Conservation (phyloP, 2,888 invertebrate species). For the Dasypogon diadema region DNA sequence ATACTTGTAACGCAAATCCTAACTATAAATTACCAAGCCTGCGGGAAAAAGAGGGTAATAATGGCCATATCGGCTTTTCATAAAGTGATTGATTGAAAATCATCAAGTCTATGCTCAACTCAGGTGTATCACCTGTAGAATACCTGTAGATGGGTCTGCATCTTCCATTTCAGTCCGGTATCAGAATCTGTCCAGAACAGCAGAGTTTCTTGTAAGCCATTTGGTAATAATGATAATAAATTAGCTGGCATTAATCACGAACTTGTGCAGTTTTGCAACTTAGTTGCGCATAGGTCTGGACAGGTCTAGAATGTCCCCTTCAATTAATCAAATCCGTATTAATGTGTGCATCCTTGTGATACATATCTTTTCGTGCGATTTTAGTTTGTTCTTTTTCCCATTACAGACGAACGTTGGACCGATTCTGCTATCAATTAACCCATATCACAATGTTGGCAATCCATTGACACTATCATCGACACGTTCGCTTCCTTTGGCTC, state of each 20-base stretch:
- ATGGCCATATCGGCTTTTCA: conserved; percentile 23
- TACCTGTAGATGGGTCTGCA: background rate
- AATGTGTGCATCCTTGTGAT: background rate
- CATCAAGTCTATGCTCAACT: conserved; percentile 20
- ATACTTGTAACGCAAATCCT: background rate
- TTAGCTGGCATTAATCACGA: conserved; percentile 26
- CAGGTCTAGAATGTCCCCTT: background rate
- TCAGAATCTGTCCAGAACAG: background rate
- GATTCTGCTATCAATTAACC: conserved; percentile 89
- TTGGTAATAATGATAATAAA: conserved; percentile 34
- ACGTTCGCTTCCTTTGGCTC: conserved; percentile 78
- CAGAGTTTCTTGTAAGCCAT: background rate
- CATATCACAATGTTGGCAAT: conserved; percentile 88
- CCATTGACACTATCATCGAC: conserved; percentile 87
- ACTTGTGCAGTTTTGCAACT: conserved; percentile 4
- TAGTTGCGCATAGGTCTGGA: background rate
- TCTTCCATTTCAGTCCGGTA: background rate
- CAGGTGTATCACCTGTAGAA: background rate
- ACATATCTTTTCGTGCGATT: background rate
- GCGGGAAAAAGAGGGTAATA: conserved; percentile 5
- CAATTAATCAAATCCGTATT: background rate
- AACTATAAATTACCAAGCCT: background rate
- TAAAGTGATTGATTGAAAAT: conserved; percentile 34
- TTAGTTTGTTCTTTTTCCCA: too few relatives aligned
- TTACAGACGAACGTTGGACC: conserved; percentile 83